Conservation (phyloP, 2,113 vertebrate species). For the Dolichallabes microphthalmus region DNA sequence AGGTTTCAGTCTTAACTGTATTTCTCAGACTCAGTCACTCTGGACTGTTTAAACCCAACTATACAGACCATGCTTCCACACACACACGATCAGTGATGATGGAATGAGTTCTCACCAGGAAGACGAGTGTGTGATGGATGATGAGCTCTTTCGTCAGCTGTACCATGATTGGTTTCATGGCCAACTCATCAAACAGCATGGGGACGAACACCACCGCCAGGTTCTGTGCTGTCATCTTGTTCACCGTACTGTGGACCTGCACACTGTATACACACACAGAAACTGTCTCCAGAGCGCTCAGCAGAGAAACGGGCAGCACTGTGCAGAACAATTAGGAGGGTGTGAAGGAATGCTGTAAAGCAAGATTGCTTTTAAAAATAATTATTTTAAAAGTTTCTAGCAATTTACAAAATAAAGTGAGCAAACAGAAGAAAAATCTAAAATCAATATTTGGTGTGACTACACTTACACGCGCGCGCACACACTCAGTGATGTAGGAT, state of each 20-base stretch:
- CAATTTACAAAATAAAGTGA: too few relatives aligned
- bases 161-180: constrained; percentile 63
- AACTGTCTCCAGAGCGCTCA: neutral
- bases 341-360: too few relatives aligned
- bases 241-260: constrained; percentile 60
- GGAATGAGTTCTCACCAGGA: constrained; percentile 59
- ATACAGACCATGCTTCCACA: neutral
- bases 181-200: constrained; percentile 66
- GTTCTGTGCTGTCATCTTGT: constrained; percentile 73
- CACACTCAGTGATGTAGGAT: too few relatives aligned
- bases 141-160: constrained; percentile 70
- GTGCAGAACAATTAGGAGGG: too few relatives aligned
- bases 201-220: constrained; percentile 73
- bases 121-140: constrained; percentile 67
- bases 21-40: neutral
- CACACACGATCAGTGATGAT: neutral
- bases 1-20: neutral
- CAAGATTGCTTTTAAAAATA: too few relatives aligned
- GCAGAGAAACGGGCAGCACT: neutral
- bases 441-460: too few relatives aligned
- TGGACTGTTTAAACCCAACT: neutral
- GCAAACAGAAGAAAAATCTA: too few relatives aligned
- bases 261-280: constrained; percentile 58
- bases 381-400: too few relatives aligned
- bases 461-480: too few relatives aligned